Evolutionary conservation across 2,888 invertebrate species (phyloP).

Genomic region (Polymixis flavicincta): DNA sequence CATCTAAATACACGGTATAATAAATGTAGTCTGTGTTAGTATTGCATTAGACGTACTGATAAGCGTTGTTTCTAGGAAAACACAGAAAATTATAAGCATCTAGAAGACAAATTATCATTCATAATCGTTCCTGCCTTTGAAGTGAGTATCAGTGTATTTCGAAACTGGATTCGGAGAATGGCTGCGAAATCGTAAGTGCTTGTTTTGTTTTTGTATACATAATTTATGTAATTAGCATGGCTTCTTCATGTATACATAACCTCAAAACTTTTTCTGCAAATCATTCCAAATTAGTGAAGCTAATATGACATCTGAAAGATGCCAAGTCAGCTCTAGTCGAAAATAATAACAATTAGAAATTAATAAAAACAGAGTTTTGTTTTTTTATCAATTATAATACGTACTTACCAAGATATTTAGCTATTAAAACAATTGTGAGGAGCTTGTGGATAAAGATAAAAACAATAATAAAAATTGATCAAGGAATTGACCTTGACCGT

Average conservation of each 20-base stretch:
- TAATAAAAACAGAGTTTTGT: no score
- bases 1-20: not conserved
- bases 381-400: no score
- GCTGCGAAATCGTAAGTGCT: conserved; percentile 38
- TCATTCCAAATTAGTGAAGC: not conserved
- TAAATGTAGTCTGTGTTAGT: not conserved
- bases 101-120: not conserved
- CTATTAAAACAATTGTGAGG: not conserved
- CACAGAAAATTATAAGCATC: conserved; percentile 17
- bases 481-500: no score
- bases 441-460: not conserved
- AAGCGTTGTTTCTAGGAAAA: conserved; percentile 7
- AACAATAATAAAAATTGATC: not conserved
- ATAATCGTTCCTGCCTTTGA: conserved; percentile 10
- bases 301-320: no score
- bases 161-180: conserved; percentile 31
- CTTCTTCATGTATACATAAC: not conserved
- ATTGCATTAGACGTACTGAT: conserved; percentile 37
- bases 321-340: no score
- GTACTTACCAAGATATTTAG: no score
- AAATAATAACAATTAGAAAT: no score
- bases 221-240: not conserved
- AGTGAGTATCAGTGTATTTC: conserved; percentile 27
- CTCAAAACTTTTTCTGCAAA: not conserved
- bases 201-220: not conserved